Evolutionary conservation across 1,140 invertebrate genomes (phyloP).

Genomic region (Danaus plexippus): DNA sequence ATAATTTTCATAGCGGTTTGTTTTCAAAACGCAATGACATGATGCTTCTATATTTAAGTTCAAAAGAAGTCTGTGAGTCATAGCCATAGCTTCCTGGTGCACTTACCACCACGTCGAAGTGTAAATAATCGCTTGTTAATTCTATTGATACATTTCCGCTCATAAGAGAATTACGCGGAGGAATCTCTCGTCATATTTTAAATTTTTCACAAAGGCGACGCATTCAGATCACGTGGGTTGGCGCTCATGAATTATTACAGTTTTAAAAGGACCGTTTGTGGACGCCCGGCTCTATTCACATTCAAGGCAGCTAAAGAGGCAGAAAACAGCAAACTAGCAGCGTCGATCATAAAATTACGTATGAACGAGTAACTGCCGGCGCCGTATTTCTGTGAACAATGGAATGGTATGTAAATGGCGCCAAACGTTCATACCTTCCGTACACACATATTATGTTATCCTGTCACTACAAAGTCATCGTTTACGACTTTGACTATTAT

Average conservation of each 20-base stretch:
- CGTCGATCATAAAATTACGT: conserved; percentile 61
- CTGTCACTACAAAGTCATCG: too few species aligned
- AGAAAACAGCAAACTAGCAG: conserved; percentile 46
- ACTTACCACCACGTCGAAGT: conserved; percentile 6
- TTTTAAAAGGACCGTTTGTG: conserved; percentile 42
- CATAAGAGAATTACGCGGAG: conserved; percentile 20
- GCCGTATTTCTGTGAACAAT: conserved; percentile 66
- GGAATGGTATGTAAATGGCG: conserved; percentile 56
- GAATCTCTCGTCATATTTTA: conserved; percentile 34
- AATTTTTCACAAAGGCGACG: conserved; percentile 32
- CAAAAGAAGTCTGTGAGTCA: conserved; percentile 12
- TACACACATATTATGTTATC: conserved; percentile 18
- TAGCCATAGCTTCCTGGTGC: conserved; percentile 10
- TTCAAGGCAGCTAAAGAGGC: conserved; percentile 44
- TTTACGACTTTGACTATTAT: too few species aligned
- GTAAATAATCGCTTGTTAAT: conserved; percentile 36
- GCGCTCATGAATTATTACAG: conserved; percentile 54
- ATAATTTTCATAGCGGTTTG: neutral
- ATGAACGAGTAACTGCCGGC: conserved; percentile 50
- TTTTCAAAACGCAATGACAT: conserved; percentile 3
- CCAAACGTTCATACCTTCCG: conserved; percentile 54
- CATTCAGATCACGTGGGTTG: conserved; percentile 41
- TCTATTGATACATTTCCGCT: conserved; percentile 38
- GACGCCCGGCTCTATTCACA: conserved; percentile 41
- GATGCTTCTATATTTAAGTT: conserved; percentile 8